Evolutionary conservation across 2,888 invertebrate genomes (phyloP).

Genomic region (Hymenopus coronatus): DNA sequence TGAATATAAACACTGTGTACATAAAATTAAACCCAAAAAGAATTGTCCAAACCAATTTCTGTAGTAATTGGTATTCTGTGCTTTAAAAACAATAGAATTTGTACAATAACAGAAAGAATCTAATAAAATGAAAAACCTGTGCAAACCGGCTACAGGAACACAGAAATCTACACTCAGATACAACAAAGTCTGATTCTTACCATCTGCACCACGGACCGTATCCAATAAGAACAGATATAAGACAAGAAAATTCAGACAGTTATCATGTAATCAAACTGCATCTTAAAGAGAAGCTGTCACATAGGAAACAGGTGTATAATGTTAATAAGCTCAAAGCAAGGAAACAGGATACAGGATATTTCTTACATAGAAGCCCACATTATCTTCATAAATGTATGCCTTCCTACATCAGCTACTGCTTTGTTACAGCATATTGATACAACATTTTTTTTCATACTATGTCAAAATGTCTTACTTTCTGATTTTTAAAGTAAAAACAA

Average conservation of each 20-base stretch:
- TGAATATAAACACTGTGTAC: not conserved
- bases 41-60: not conserved
- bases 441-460: no score
- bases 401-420: no score
- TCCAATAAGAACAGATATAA: not conserved
- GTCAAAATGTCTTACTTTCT: no score
- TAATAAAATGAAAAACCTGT: conserved; percentile 21
- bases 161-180: conserved; percentile 22
- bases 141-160: conserved; percentile 31
- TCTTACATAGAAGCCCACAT: no score
- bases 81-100: conserved; percentile 19
- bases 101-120: not conserved
- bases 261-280: not conserved
- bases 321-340: not conserved
- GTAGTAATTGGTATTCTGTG: not conserved
- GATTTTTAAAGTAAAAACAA: no score
- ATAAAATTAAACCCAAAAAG: conserved; percentile 2
- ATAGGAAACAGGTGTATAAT: not conserved
- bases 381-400: no score
- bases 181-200: conserved; percentile 49
- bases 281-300: not conserved
- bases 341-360: not conserved
- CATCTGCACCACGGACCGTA: conserved; percentile 43
- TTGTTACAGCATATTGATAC: no score
- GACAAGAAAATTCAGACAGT: not conserved